Percentiles rank a stretch among this genome's conserved stretches.
Evolutionary conservation across 2,113 vertebrate genomes (phyloP).

Genomic region (Pongo abelii): DNA sequence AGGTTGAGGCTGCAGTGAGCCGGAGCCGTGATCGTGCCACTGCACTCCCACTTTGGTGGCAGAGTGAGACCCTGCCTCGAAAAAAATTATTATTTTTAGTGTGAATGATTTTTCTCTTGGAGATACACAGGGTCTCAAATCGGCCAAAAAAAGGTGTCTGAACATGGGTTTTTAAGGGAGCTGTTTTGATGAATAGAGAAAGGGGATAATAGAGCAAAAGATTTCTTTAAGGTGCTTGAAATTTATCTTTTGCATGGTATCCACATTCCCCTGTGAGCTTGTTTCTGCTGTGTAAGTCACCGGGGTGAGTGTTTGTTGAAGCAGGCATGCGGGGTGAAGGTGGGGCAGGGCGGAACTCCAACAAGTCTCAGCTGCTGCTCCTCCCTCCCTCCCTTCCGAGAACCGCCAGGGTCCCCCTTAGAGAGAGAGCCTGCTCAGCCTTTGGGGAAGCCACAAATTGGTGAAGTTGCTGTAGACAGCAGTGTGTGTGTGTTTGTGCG

Average conservation of each 20-base stretch:
- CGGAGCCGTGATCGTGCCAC: no score
- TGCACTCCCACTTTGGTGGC: no score
- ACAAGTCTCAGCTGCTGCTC: neutral
- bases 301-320: neutral
- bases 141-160: neutral
- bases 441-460: neutral
- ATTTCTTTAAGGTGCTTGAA: neutral
- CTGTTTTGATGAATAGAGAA: neutral
- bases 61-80: no score
- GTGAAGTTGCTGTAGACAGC: neutral
- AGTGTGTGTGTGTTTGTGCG: neutral
- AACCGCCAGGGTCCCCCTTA: neutral
- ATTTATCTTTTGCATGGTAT: neutral
- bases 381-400: neutral
- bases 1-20: no score
- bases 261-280: neutral
- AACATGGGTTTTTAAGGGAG: neutral
- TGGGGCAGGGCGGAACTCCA: neutral
- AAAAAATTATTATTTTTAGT: no score
- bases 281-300: neutral
- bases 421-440: neutral
- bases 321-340: neutral
- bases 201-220: neutral
- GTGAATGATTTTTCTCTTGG: constrained; percentile 12
- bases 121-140: neutral